These are phyloP conservation scores for Dryadula phaetusa DNA, from an alignment of 2,888 invertebrate species.

Conservation along the genomic window DNA sequence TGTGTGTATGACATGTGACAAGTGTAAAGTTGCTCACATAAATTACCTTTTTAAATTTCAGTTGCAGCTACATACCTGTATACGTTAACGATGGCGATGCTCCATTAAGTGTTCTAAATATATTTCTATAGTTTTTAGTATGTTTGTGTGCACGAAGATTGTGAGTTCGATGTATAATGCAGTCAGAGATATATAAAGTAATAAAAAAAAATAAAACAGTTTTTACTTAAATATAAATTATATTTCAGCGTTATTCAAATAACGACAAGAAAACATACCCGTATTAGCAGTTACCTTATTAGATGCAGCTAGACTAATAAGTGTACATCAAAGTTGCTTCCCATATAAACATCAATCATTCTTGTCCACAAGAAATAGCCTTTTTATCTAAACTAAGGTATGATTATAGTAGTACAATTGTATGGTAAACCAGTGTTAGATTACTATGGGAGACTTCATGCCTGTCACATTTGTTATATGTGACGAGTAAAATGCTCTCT, in stretches of 20 bases:
- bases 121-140: no score
- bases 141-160: no score
- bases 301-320: constrained; percentile 6
- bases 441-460: constrained; percentile 27
- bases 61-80: no score
- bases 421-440: constrained; percentile 19
- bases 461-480: constrained; percentile 22
- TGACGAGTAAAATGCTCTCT: constrained; percentile 5
- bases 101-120: no score
- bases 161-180: no score
- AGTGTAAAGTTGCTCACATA: constrained; percentile 6
- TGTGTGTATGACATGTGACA: constrained; percentile 23
- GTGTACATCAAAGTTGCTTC: background rate
- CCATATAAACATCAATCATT: constrained; percentile 41
- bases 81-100: no score
- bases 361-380: constrained; percentile 32
- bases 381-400: constrained; percentile 42
- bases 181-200: no score
- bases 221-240: constrained; percentile 1
- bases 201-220: no score
- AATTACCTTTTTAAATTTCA: background rate
- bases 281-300: background rate
- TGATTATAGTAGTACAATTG: constrained; percentile 28
- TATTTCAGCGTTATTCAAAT: background rate
- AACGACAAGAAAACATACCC: background rate